Base-by-base conservation (phyloP, 2,113 vertebrate genomes). In the Cavia porcellus region DNA sequence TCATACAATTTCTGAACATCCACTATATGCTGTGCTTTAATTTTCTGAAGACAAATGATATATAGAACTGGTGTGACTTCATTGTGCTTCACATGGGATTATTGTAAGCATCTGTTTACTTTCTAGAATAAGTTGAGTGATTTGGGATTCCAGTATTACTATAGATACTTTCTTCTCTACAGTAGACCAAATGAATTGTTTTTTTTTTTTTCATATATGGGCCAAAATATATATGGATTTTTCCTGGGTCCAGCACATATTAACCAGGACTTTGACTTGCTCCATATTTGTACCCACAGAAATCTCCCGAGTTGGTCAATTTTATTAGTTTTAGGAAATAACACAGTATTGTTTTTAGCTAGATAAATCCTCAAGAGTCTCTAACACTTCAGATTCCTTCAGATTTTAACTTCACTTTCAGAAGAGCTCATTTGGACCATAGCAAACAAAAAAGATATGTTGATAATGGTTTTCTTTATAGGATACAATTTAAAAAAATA, bases 261-360 rank as follows among this genome's bases (percentile, higher is more conserved):
- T 30, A 75, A 52, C 30, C 84, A 22, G 32, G 10, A 12, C 7
- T 57, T 87, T 13, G 57, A 52, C 30, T 85, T 62, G 28, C 8
- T 25, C 5, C 14, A 55, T 7, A 70, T 86, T 95, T 92, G 4
- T 32, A 32, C 14, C 20, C n/a, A 11, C 2, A 77, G 72, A 20
- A 32, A 32, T 90, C 50, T 84, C 35, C 2, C 24, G 3, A 74
- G 42, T 92, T 84, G 72, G 28, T 7, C 61, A 52, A 62, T 70
- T 83, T 57, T 77, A 52, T 90, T 38, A 82, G 55, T 84, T 87
- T 90, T 66, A 92, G 66, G 32, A 68, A 93, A 77, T 50, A 45
- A 81, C 15, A 84, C 35, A 2, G 28, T 70, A 45, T 90, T 88
- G 22, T 62, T 45, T 20, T 68, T 70, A 62, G 22, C n/a, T 50